Evolutionary conservation across 2,797 vertebrate genomes (phyloP).

Genomic region (Protosalanx chinensis): DNA sequence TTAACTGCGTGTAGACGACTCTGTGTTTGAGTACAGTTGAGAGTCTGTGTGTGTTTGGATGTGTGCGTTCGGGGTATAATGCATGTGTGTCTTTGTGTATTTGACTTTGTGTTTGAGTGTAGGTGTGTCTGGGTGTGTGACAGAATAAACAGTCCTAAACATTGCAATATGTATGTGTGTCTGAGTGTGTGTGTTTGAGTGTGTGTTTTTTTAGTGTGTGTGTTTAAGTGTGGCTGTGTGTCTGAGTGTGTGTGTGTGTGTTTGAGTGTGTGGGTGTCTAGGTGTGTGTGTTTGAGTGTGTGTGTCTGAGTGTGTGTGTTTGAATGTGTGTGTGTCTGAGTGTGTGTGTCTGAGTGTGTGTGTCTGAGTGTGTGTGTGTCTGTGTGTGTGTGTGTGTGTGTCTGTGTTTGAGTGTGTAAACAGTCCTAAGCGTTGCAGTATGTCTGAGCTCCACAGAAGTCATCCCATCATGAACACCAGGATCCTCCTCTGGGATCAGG

Average conservation of each 20-base stretch:
- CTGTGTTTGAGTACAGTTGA: not conserved
- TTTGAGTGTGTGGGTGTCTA: not conserved
- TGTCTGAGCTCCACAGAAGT: no score
- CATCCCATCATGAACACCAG: no score
- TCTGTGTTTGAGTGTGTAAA: constrained; percentile 60
- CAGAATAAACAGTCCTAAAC: constrained; percentile 2
- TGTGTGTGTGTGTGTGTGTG: not conserved
- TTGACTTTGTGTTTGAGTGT: constrained; percentile 5
- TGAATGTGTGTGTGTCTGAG: not conserved
- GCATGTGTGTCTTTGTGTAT: not conserved
- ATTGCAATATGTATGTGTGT: constrained; percentile 1
- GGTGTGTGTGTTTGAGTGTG: not conserved
- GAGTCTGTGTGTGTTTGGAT: not conserved
- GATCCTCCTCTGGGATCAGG: no score
- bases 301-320: not conserved
- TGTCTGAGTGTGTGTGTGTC: not conserved
- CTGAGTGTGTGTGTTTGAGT: not conserved
- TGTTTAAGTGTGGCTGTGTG: constrained; percentile 12
- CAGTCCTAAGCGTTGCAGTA: no score
- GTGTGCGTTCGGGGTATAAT: not conserved
- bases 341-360: not conserved
- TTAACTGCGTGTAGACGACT: not conserved
- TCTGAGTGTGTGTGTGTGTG: not conserved
- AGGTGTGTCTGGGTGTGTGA: constrained; percentile 16
- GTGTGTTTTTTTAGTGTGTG: not conserved